Conservation (phyloP, 2,888 invertebrate genomes). For the Fragum fragum region DNA sequence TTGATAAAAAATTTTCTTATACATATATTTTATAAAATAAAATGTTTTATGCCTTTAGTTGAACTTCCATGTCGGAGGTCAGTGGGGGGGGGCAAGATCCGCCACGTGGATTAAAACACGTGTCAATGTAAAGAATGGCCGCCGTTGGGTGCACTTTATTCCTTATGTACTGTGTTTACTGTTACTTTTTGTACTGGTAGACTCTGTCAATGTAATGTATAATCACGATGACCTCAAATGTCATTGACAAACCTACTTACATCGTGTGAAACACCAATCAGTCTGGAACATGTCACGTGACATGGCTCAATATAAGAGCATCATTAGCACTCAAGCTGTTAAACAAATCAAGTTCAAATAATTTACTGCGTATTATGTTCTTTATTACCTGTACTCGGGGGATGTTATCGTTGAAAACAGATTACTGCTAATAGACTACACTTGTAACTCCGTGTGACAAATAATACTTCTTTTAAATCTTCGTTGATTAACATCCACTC, state of each 20-base stretch:
- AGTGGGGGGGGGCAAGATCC: too few relatives aligned
- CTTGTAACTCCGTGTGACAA: conserved; percentile 65
- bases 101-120: too few relatives aligned
- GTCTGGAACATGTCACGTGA: conserved; percentile 14
- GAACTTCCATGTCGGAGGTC: too few relatives aligned
- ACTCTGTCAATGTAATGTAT: background rate
- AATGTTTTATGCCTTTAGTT: too few relatives aligned
- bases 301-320: conserved; percentile 34
- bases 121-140: too few relatives aligned
- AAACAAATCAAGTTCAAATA: conserved; percentile 64
- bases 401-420: conserved; percentile 39
- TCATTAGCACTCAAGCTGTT: conserved; percentile 59
- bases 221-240: conserved; percentile 9
- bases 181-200: background rate
- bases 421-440: conserved; percentile 58
- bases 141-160: too few relatives aligned
- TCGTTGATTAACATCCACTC: conserved; percentile 56
- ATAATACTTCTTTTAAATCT: conserved; percentile 63
- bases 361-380: conserved; percentile 58
- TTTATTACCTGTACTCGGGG: conserved; percentile 49
- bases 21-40: too few relatives aligned
- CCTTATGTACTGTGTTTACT: too few relatives aligned
- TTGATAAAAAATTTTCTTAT: too few relatives aligned
- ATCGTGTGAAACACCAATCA: conserved; percentile 26
- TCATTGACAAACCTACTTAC: conserved; percentile 7